Evolutionary conservation across 1,140 invertebrate species (phyloP), one percentile per base, ranked within the genome.

Genomic region (Phocides pigmalion): DNA sequence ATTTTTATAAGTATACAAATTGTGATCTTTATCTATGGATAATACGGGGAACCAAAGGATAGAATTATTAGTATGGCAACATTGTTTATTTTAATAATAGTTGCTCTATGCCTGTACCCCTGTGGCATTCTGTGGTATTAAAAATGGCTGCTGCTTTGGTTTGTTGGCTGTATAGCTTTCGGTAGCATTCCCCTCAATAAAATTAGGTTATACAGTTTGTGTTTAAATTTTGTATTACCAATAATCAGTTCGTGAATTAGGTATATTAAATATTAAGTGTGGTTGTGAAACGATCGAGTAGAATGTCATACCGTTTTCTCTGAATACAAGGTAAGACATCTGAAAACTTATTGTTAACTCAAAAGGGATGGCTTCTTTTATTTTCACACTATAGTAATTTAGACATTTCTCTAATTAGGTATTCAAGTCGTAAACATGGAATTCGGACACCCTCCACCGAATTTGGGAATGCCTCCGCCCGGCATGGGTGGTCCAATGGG

Each of bases 391-490:
- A 51, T 56, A 79, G 64, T 81, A 87, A 83, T 72, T 41, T 12
- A 62, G 66, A 64, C 68, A 64, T 89, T 91, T 91, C 72, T 86
- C 67, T 83, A 82, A 91, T 62, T 92, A 92, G 90, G 90, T 91
- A 86, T 80, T 72, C 75, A 87, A 88, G 79, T 82, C 64, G 72
- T 72, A 68, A 80, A 70, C 70, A 92, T 92, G 90, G 90, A 92
- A 82, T 92, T 90, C 76, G 86, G 82, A 75, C 83, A 89, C 70
- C 89, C 89, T 66, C 89, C 85, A 44, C 92, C 90, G 64, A 90
- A 91, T 79, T 71, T 92, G 89, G 74, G 74, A 49, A 89, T 90
- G 81, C 87, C 87, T 51, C 84, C 87, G 54, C 87, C 85, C 53
- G 81, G 79, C 64, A 89, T 89, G 83, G 79, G 82, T 68, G 75